Conservation (phyloP, 2,797 vertebrate species). For the Pangasius krempfi region DNA sequence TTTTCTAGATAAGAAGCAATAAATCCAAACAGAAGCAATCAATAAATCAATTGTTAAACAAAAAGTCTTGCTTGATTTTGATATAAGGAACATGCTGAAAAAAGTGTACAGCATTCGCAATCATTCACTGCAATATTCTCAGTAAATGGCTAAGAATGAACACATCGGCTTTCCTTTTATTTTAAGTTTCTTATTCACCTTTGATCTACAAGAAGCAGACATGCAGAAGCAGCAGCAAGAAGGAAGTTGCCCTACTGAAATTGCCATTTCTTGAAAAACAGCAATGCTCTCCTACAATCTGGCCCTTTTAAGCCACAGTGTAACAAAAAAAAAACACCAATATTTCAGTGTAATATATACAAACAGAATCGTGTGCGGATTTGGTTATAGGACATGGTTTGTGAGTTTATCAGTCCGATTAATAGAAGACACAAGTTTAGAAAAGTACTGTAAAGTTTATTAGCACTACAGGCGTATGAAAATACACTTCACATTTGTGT, state of each 20-base stretch:
- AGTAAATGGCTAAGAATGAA: background rate
- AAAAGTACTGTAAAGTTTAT: conserved; percentile 42
- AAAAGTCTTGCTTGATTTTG: background rate
- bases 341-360: background rate
- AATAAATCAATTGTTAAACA: background rate
- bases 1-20: background rate
- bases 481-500: conserved; percentile 45
- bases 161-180: background rate
- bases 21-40: background rate
- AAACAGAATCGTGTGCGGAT: background rate
- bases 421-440: background rate
- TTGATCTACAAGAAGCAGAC: conserved; percentile 3
- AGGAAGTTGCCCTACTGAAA: background rate
- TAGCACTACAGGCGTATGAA: conserved; percentile 7
- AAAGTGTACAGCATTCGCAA: background rate
- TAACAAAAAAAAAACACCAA: background rate
- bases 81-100: background rate
- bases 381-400: background rate
- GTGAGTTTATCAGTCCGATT: background rate
- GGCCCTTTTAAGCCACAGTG: background rate
- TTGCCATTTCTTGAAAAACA: conserved; percentile 23
- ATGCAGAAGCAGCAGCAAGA: background rate
- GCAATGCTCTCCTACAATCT: background rate
- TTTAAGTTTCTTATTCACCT: background rate
- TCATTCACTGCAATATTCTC: background rate